Evolutionary conservation across 2,113 vertebrate species (phyloP), one percentile per base, ranked within the genome.

Genomic region (Serilophus lunatus): DNA sequence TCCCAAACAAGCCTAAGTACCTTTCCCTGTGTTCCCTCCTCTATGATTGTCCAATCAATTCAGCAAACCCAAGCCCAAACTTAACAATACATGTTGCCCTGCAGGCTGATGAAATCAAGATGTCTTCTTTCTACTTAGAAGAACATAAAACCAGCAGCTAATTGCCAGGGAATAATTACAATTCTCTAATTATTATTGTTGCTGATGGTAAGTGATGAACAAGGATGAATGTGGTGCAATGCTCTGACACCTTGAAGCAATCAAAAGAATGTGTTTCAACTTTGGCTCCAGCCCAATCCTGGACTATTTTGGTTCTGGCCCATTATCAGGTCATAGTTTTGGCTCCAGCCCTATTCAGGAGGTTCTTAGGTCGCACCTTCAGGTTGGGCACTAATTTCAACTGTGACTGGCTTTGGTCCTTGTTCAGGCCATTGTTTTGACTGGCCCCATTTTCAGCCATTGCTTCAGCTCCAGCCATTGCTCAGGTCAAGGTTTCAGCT

Each of bases 171-270:
- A 74, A 82, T 91, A 95, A 97, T 92, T 91, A 91, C 7, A 31
- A 51, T 72, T 78, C 82, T 92, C 40, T 92, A 93, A 95, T 94
- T 95, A 93, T 88, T 95, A 87, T 70, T 95, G 84, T 65, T 84
- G 66, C 31, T 92, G 88, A 86, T 9, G 22, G 35, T 72, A 93
- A 94, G 40, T 35, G 63, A 86, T 69, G 68, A 71, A 77, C 11
- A 74, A 75, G 53, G 64, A 92, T 31, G 5, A 90, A 95, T 61
- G 45, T n/a, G 65, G 70, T 4, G 28, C n/a, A 10, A 63, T 90
- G 90, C 78, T 92, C 79, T 89, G 64, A 87, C 44, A 65, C 28
- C 40, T 50, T 35, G 33, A 83, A 90, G 49, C 40, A 89, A 69
- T 74, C 71, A 92, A 60, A 66, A 77, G 26, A 79, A 88, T 51